These are phyloP conservation scores for Meleagris gallopavo DNA, from an alignment of 2,113 vertebrate species.

Conservation along the genomic window DNA sequence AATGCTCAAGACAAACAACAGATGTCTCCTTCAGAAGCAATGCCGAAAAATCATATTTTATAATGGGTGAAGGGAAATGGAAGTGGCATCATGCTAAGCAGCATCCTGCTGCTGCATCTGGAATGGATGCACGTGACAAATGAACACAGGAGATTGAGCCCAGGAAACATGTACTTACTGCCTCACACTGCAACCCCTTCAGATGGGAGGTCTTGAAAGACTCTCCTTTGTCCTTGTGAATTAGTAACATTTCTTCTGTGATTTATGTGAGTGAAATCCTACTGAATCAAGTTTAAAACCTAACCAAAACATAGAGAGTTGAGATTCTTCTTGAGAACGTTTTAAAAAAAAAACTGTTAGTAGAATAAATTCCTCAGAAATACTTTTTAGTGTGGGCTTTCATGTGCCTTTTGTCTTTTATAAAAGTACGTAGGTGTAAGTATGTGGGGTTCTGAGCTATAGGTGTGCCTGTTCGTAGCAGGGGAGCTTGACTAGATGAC, in stretches of 20 bases:
- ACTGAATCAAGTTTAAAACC: background rate
- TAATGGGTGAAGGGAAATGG: background rate
- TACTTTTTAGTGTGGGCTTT: background rate
- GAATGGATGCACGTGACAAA: background rate
- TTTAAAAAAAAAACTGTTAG: background rate
- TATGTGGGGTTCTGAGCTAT: background rate
- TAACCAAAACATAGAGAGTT: background rate
- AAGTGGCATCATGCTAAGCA: conserved; percentile 39
- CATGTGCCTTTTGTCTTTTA: background rate
- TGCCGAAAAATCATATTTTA: conserved; percentile 19
- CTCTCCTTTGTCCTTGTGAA: background rate
- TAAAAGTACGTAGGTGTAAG: background rate
- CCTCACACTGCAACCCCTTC: background rate
- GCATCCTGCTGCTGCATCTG: conserved; percentile 51
- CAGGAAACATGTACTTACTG: background rate
- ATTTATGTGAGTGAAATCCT: background rate
- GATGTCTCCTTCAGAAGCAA: conserved; percentile 48
- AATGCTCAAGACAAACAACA: background rate
- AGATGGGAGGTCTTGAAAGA: background rate
- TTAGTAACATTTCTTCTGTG: background rate
- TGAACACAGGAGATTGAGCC: background rate
- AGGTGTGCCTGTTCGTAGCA: background rate
- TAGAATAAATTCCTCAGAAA: background rate
- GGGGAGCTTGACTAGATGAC: background rate
- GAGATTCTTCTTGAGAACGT: background rate